Evolutionary conservation across 2,113 vertebrate species (phyloP).

Genomic region (Ancistrus triradiatus): DNA sequence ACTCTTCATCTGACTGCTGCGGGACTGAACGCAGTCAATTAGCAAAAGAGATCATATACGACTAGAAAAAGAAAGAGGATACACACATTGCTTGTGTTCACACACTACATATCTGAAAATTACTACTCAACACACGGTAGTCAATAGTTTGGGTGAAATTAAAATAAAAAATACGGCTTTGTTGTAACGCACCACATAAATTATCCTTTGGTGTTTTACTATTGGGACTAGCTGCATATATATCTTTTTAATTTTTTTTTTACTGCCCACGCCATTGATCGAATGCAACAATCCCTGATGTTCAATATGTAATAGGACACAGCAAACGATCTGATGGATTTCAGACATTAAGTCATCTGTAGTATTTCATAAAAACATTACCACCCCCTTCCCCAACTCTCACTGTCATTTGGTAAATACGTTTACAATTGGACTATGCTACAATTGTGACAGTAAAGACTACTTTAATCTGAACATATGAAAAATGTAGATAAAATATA

Average conservation of each 20-base stretch:
- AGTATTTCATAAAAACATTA: conserved; percentile 42
- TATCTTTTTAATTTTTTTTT: conserved; percentile 86
- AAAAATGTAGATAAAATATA: too few relatives aligned
- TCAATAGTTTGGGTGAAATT: too few relatives aligned
- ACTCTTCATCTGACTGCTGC: conserved; percentile 24
- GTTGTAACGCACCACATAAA: too few relatives aligned
- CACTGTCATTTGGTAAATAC: too few relatives aligned
- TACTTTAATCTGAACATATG: too few relatives aligned
- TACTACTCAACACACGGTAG: background rate
- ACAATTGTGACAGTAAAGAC: too few relatives aligned
- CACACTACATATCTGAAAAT: background rate
- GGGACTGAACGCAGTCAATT: conserved; percentile 13
- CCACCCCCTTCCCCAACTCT: too few relatives aligned
- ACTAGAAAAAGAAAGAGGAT: background rate
- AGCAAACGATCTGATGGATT: conserved; percentile 75
- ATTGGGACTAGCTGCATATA: conserved; percentile 72
- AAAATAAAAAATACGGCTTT: too few relatives aligned
- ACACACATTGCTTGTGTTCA: too few relatives aligned
- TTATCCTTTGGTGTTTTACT: conserved; percentile 60
- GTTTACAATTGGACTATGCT: too few relatives aligned
- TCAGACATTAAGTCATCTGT: conserved; percentile 70
- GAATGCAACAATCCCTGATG: conserved; percentile 84
- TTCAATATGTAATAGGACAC: conserved; percentile 77
- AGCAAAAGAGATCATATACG: background rate
- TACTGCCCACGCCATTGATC: conserved; percentile 83